A percentile compares a stretch with the other conserved stretches of the same genome.
Evolutionary conservation across 2,888 invertebrate genomes (phyloP).

Genomic region (Pheosia tremula): DNA sequence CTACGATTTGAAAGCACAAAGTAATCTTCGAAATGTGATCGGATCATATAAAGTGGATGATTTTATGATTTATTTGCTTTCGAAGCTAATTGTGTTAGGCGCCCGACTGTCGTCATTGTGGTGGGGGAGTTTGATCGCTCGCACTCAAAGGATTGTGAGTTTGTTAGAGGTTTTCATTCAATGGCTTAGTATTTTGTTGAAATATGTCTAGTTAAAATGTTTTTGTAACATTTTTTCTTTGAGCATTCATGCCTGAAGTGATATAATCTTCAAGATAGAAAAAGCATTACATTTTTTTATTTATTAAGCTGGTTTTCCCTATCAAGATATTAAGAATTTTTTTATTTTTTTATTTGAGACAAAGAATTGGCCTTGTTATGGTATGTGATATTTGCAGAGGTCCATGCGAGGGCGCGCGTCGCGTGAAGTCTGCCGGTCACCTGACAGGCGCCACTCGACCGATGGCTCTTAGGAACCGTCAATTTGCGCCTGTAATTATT

Average conservation of each 20-base stretch:
- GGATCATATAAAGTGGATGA: constrained; percentile 58
- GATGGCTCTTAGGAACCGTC: constrained; percentile 79
- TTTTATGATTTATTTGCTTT: constrained; percentile 73
- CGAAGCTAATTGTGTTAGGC: constrained; percentile 65
- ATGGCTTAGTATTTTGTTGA: constrained; percentile 37
- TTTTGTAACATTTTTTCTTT: constrained; percentile 24
- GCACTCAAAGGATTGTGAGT: constrained; percentile 47
- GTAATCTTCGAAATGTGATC: constrained; percentile 59
- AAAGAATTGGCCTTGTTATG: neutral
- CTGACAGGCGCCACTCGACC: constrained; percentile 76
- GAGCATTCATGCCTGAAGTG: neutral
- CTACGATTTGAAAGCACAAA: constrained; percentile 33
- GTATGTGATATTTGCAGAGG: constrained; percentile 29
- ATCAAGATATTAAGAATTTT: neutral
- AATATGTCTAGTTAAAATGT: constrained; percentile 40
- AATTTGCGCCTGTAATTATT: constrained; percentile 84
- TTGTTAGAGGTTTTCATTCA: constrained; percentile 49
- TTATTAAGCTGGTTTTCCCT: neutral
- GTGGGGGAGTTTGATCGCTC: constrained; percentile 47
- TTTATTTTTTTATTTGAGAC: neutral
- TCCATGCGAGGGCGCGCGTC: constrained; percentile 52
- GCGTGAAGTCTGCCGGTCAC: constrained; percentile 74
- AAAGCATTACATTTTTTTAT: neutral
- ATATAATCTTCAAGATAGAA: constrained; percentile 4
- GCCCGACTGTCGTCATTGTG: constrained; percentile 57